phyloP scores from a whole-genome alignment of 1,140 invertebrate genomes.

The Drosophila ironensis region DNA sequence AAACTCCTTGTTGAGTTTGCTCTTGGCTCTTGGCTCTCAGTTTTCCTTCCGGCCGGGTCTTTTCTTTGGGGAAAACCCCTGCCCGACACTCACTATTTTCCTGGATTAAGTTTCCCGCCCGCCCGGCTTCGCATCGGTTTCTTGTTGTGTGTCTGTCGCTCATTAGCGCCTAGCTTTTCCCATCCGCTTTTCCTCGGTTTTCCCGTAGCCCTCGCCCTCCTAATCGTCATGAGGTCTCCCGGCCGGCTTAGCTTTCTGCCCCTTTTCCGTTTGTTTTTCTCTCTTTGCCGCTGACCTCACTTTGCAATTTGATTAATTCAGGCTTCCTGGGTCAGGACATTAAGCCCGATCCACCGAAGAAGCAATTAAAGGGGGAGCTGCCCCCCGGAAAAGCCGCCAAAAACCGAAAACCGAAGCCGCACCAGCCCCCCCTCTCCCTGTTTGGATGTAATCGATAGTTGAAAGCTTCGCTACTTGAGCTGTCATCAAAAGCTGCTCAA shows the following conservation, averaged over 20 bases:
- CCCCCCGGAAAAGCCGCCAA: not conserved
- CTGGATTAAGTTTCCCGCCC: conserved; percentile 22
- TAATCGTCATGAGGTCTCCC: not conserved
- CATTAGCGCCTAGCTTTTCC: conserved; percentile 27
- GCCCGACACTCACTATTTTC: conserved; percentile 14
- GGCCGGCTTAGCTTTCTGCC: conserved; percentile 3
- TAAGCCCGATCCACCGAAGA: conserved; percentile 1
- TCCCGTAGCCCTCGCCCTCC: not conserved
- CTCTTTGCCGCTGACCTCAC: conserved; percentile 36
- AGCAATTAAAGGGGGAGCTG: conserved; percentile 1
- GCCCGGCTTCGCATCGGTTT: not conserved
- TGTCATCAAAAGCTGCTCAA: conserved; percentile 80
- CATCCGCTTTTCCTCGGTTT: not conserved
- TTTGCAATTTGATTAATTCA: conserved; percentile 75
- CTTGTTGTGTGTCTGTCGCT: conserved; percentile 26
- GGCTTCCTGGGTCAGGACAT: conserved; percentile 39
- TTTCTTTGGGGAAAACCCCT: not conserved
- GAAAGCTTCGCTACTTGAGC: conserved; percentile 60
- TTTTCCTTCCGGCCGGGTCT: not conserved
- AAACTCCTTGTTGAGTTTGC: conserved; percentile 27
- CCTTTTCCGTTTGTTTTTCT: conserved; percentile 1
- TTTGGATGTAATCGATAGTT: conserved; percentile 45
- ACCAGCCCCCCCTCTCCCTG: not conserved
- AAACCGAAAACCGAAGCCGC: not conserved
- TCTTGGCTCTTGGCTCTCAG: not conserved